Evolutionary conservation across 2,797 vertebrate genomes (phyloP).

Genomic region (Micrastur ruficollis): DNA sequence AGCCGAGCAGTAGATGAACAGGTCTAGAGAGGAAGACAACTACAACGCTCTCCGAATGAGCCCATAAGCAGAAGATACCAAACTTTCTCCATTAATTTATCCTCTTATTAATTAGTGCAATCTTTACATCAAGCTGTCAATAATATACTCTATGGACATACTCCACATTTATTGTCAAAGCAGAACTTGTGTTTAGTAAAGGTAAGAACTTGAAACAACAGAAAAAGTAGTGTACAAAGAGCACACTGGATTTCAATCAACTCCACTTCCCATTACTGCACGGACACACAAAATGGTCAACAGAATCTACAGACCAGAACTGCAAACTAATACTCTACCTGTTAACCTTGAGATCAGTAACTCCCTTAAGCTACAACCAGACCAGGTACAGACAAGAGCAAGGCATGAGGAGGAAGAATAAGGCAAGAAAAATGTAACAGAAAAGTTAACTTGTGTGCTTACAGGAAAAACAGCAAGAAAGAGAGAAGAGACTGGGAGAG

Average conservation of each 20-base stretch:
- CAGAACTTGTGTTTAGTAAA: neutral
- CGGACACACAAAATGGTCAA: neutral
- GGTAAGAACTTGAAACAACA: neutral
- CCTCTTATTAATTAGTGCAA: neutral
- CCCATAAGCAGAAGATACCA: neutral
- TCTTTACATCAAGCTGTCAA: neutral
- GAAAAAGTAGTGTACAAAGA: neutral
- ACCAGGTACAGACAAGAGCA: neutral
- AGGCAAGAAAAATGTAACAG: neutral
- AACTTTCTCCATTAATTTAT: neutral
- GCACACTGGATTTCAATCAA: neutral
- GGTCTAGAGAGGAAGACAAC: neutral
- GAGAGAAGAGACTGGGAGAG: neutral
- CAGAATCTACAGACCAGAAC: neutral
- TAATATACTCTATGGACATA: neutral
- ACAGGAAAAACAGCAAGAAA: neutral
- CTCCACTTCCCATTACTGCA: neutral
- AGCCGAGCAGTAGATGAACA: neutral
- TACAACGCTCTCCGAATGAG: neutral
- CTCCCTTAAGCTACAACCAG: neutral
- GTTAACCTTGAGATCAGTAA: neutral
- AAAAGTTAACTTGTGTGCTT: neutral
- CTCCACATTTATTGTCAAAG: neutral
- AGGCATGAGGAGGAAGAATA: neutral
- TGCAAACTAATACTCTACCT: neutral